Evolutionary conservation across 2,888 invertebrate species (phyloP), one percentile per base, ranked within the genome.

Genomic region (Polyploca ridens): DNA sequence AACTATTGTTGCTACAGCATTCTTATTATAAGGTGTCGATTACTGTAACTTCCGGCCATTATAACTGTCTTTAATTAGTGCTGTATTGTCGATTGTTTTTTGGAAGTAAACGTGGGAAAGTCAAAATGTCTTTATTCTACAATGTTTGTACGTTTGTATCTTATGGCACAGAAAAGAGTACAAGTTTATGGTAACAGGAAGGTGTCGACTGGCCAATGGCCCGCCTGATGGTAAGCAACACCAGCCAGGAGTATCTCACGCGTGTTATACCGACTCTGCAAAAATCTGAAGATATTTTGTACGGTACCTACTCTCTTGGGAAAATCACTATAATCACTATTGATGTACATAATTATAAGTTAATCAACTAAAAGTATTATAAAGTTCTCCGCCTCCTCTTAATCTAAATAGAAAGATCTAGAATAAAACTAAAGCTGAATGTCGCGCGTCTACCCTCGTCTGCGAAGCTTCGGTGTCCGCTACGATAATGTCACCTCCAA

Each of bases 401-500:
- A 38, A 41, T 41, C n/a, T n/a, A 46, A 46, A 46, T 46, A 46
- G 7, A 46, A 1, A n/a, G n/a, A n/a, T 46, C 46, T 64, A 65
- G 60, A 64, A 74, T 74, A 72, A 69, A 73, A 76, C 77, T 71
- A 65, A 63, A 66, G 70, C n/a, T 65, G 71, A 73, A 76, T 72
- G 66, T 70, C 71, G 70, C 63, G 71, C 69, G 68, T 72, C 61
- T 70, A 75, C 75, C 76, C 73, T 70, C 70, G 75, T 75, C 66
- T 10, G n/a, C 19, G 16, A 10, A 54, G 64, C 60, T 46, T 65
- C 46, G 46, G n/a, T 65, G 70, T 65, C 70, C 62, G 67, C 35
- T 54, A 67, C 62, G 75, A 76, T 76, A 77, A 75, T 75, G 76
- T 77, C 73, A 71, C 70, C 69, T 66, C 70, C 69, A 73, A 73